These are phyloP conservation scores for Rhynchonycteris naso DNA, from an alignment of 2,797 vertebrate genomes.

Conservation along the genomic window DNA sequence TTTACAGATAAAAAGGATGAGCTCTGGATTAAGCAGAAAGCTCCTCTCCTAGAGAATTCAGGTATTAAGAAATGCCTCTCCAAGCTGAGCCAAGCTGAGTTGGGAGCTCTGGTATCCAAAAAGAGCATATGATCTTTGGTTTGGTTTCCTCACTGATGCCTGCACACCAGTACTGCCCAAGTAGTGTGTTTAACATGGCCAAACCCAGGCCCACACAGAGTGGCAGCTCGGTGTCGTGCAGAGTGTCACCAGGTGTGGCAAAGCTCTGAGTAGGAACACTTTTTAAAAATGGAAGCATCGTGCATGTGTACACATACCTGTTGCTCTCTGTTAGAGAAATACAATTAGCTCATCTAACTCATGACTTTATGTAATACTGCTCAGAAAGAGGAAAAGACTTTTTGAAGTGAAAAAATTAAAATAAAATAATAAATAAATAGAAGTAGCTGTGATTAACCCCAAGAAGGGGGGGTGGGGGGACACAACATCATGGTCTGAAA, in stretches of 20 bases:
- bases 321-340: not conserved
- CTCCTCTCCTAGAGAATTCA: not conserved
- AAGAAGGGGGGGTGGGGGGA: too few species aligned
- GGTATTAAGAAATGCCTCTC: not conserved
- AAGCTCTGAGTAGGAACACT: not conserved
- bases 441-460: not conserved
- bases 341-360: not conserved
- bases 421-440: not conserved
- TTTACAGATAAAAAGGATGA: not conserved
- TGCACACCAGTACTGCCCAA: not conserved
- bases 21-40: not conserved
- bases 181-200: not conserved
- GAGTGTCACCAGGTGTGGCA: accelerated
- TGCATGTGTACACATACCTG: accelerated
- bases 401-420: not conserved
- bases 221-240: accelerated
- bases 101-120: not conserved
- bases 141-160: not conserved
- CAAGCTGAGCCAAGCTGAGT: not conserved
- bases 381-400: not conserved
- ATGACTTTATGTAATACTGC: not conserved
- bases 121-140: not conserved
- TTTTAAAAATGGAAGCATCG: not conserved
- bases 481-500: not conserved
- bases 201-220: not conserved